Percentiles rank a stretch among this genome's conserved stretches.
phyloP scores from a whole-genome alignment of 2,113 vertebrate genomes.

The Pygoscelis antarcticus region DNA sequence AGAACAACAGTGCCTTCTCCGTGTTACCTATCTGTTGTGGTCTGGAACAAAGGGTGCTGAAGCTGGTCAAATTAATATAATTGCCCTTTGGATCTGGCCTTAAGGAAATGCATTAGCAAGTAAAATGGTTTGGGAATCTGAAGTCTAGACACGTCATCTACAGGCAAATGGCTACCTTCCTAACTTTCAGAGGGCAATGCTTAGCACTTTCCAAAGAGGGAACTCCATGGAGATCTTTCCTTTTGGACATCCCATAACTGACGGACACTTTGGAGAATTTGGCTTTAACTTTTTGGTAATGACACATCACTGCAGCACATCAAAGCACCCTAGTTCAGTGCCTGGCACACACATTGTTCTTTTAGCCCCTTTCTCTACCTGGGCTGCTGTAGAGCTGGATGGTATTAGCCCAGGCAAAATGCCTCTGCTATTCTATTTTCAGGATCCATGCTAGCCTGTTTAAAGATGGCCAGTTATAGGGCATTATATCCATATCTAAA shows the following conservation, averaged over 20 bases:
- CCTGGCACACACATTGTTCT: too few species aligned
- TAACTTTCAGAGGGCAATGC: not conserved
- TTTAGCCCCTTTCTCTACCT: not conserved
- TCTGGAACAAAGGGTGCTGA: not conserved
- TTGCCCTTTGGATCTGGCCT: not conserved
- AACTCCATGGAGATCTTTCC: not conserved
- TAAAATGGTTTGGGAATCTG: too few species aligned
- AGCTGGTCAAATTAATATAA: not conserved
- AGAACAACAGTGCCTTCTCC: not conserved
- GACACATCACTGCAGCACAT: not conserved
- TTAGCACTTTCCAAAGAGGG: not conserved
- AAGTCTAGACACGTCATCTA: not conserved
- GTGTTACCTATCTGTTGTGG: not conserved
- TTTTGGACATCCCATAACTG: not conserved
- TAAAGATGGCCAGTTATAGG: not conserved
- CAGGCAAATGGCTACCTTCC: not conserved
- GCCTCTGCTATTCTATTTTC: not conserved
- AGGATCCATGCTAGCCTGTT: not conserved
- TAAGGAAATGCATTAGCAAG: not conserved
- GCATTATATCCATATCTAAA: not conserved
- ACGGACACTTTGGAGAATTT: not conserved
- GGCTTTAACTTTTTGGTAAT: not conserved
- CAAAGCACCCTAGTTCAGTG: not conserved
- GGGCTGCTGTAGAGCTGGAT: not conserved
- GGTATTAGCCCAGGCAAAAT: not conserved